phyloP scores from a whole-genome alignment of 2,888 invertebrate species.

The Hemistola chrysoprasaria region DNA sequence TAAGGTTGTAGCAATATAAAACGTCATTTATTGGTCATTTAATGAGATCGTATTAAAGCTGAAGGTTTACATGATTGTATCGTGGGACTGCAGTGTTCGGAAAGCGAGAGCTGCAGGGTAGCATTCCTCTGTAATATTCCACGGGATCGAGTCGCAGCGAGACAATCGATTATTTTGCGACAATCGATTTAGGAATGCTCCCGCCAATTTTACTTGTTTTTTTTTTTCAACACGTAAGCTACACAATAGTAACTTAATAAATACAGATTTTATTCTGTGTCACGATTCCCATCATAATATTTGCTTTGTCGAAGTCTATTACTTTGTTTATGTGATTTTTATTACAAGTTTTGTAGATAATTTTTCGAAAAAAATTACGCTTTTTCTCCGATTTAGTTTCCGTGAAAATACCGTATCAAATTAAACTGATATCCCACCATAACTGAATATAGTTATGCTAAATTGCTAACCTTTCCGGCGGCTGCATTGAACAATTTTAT shows the following conservation, averaged over 20 bases:
- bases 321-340: no score
- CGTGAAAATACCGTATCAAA: constrained; percentile 32
- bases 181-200: constrained; percentile 35
- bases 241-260: no score
- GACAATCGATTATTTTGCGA: constrained; percentile 55
- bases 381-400: constrained; percentile 21
- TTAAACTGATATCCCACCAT: constrained; percentile 32
- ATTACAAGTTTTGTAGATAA: no score
- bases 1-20: constrained; percentile 19
- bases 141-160: constrained; percentile 44
- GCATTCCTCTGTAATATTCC: constrained; percentile 75
- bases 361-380: constrained; percentile 19
- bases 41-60: constrained; percentile 37
- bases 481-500: constrained; percentile 74
- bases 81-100: constrained; percentile 34
- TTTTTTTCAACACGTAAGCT: constrained; percentile 7
- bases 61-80: constrained; percentile 17
- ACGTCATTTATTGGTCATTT: constrained; percentile 22
- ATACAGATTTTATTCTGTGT: no score
- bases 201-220: constrained; percentile 30
- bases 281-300: no score
- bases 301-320: no score
- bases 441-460: constrained; percentile 52
- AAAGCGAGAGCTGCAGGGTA: constrained; percentile 71
- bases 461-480: constrained; percentile 65